phyloP scores from a whole-genome alignment of 2,888 invertebrate species.

The Hyposoter didymator region DNA sequence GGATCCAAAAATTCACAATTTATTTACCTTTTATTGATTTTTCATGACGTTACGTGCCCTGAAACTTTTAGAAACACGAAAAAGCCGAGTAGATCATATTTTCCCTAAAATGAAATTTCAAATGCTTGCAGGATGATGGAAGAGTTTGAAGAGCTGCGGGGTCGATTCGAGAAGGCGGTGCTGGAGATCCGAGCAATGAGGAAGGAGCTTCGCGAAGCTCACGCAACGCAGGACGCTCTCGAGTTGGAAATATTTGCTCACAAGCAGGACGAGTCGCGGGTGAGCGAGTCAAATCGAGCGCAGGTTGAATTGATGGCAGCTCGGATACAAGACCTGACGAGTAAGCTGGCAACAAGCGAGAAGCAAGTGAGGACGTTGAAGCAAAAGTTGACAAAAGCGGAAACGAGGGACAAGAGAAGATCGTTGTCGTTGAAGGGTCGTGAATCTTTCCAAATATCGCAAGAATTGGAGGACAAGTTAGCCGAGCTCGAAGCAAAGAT shows the following conservation, averaged over 20 bases:
- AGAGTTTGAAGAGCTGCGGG: constrained; percentile 91
- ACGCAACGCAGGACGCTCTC: constrained; percentile 91
- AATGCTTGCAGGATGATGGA: constrained; percentile 87
- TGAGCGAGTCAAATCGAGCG: constrained; percentile 88
- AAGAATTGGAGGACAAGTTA: constrained; percentile 94
- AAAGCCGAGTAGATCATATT: not conserved
- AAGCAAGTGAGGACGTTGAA: constrained; percentile 92
- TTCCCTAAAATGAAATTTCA: not conserved
- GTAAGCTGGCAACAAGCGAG: constrained; percentile 92
- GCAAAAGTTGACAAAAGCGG: constrained; percentile 91
- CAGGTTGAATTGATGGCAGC: constrained; percentile 93
- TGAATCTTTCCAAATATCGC: constrained; percentile 92
- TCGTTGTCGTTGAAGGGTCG: constrained; percentile 93
- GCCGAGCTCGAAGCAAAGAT: constrained; percentile 93
- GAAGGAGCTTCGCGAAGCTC: constrained; percentile 91
- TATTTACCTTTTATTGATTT: no score
- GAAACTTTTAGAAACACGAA: no score
- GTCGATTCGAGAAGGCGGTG: constrained; percentile 92
- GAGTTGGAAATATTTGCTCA: constrained; percentile 92
- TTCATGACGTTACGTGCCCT: no score
- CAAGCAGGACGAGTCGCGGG: constrained; percentile 89
- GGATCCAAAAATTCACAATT: no score
- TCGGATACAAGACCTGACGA: constrained; percentile 93
- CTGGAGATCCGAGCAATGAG: constrained; percentile 94
- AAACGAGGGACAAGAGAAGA: constrained; percentile 91